Conservation (phyloP, 2,888 invertebrate species). For the Eristalis intricaria region DNA sequence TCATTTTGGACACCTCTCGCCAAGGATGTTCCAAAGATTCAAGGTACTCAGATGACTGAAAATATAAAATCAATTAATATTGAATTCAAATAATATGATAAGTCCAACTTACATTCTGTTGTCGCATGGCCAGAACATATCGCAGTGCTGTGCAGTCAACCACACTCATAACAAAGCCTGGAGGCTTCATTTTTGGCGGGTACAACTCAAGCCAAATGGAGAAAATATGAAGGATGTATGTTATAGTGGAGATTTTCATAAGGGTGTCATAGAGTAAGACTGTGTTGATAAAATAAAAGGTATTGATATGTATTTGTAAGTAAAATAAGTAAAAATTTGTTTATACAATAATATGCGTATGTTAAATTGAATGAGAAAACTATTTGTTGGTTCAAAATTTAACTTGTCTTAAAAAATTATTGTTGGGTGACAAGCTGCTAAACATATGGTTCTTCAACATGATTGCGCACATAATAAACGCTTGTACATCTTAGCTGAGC, state of each 20-base stretch:
- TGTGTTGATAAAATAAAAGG: constrained; percentile 53
- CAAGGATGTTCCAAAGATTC: constrained; percentile 77
- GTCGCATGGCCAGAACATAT: constrained; percentile 75
- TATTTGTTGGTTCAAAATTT: too few relatives aligned
- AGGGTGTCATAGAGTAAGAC: constrained; percentile 77
- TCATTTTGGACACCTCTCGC: constrained; percentile 77
- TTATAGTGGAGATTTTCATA: constrained; percentile 75
- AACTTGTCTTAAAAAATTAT: too few relatives aligned
- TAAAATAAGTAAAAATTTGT: too few relatives aligned
- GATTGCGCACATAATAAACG: too few relatives aligned
- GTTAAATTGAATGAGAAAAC: neutral
- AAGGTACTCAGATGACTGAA: constrained; percentile 76
- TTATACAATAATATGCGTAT: too few relatives aligned
- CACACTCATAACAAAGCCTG: constrained; percentile 72
- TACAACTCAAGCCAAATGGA: constrained; percentile 78
- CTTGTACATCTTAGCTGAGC: too few relatives aligned
- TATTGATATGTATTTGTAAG: too few relatives aligned
- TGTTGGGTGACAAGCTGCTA: too few relatives aligned
- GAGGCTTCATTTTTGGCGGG: constrained; percentile 76
- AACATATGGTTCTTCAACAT: too few relatives aligned
- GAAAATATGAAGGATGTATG: constrained; percentile 77
- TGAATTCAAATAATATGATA: constrained; percentile 8
- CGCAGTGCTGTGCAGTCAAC: constrained; percentile 76
- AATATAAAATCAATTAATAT: neutral
- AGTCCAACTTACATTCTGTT: constrained; percentile 76